Evolutionary conservation across 2,113 vertebrate species (phyloP).

Genomic region (Cyanoliseus patagonus): DNA sequence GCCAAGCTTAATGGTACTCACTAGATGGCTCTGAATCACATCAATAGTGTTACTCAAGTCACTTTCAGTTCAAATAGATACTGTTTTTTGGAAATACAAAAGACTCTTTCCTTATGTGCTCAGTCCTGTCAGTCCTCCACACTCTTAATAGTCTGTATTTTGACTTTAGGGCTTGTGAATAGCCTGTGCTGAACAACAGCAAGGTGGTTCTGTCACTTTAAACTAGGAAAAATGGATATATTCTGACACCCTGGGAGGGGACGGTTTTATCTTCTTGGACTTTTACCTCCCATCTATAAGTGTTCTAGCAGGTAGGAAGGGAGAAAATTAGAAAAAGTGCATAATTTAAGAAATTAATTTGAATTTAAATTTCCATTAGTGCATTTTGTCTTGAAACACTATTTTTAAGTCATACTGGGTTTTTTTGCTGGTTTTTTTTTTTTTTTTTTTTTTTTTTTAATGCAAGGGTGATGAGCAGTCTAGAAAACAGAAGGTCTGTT

Average conservation of each 20-base stretch:
- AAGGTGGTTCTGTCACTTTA: neutral
- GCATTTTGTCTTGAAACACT: neutral
- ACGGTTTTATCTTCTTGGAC: neutral
- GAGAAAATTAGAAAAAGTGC: neutral
- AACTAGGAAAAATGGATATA: neutral
- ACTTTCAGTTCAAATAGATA: neutral
- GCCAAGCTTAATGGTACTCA: neutral
- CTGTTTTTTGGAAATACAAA: neutral
- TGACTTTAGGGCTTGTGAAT: neutral
- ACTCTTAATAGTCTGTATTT: neutral
- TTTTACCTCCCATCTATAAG: neutral
- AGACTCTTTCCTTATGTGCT: neutral
- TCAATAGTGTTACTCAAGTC: neutral
- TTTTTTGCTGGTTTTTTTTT: neutral
- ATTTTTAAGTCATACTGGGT: neutral
- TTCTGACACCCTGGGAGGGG: neutral
- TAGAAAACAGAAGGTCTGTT: neutral
- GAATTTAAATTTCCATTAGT: neutral
- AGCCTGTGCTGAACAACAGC: neutral
- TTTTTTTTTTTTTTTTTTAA: neutral
- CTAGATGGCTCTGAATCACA: neutral
- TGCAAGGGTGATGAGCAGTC: neutral
- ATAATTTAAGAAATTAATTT: neutral
- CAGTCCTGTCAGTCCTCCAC: neutral
- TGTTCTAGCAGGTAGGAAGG: neutral